These are phyloP conservation scores for Lacanobia oleracea DNA, from an alignment of 2,888 invertebrate species.

Conservation along the genomic window DNA sequence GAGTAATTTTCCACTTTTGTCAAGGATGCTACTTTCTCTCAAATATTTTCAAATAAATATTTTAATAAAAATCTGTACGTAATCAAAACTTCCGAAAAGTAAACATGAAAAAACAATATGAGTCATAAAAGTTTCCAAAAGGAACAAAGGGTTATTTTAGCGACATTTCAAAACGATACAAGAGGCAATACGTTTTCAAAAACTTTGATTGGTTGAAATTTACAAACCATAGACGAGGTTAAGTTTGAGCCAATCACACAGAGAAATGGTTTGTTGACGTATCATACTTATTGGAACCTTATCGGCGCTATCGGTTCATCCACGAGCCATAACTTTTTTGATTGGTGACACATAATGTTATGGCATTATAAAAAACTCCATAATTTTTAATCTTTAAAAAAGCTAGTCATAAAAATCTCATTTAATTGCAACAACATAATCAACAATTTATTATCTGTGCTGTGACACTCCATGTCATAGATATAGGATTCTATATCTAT, in stretches of 20 bases:
- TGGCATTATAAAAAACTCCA: background rate
- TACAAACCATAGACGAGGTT: conserved; percentile 40
- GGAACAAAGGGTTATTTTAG: conserved; percentile 22
- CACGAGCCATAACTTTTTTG: background rate
- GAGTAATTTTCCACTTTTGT: conserved; percentile 80
- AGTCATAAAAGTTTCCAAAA: background rate
- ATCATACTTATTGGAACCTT: conserved; percentile 21
- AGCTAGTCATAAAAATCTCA: background rate
- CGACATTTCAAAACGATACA: conserved; percentile 31
- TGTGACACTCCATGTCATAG: background rate
- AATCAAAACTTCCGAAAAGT: background rate
- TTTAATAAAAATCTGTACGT: background rate
- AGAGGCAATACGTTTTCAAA: conserved; percentile 25
- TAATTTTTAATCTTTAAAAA: background rate
- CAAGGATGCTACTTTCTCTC: conserved; percentile 71
- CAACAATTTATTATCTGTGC: conserved; percentile 18
- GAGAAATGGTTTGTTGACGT: conserved; percentile 55
- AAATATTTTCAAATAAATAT: conserved; percentile 27
- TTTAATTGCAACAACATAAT: background rate
- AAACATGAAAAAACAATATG: background rate
- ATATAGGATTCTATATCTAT: too few relatives aligned
- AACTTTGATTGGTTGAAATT: conserved; percentile 46
- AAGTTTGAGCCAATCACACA: conserved; percentile 47
- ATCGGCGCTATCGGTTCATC: background rate
- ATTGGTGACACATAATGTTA: background rate